A percentile compares a stretch with the other conserved stretches of the same genome.
These are phyloP conservation scores for Scalopus aquaticus DNA, from an alignment of 2,113 vertebrate species.

Conservation along the genomic window DNA sequence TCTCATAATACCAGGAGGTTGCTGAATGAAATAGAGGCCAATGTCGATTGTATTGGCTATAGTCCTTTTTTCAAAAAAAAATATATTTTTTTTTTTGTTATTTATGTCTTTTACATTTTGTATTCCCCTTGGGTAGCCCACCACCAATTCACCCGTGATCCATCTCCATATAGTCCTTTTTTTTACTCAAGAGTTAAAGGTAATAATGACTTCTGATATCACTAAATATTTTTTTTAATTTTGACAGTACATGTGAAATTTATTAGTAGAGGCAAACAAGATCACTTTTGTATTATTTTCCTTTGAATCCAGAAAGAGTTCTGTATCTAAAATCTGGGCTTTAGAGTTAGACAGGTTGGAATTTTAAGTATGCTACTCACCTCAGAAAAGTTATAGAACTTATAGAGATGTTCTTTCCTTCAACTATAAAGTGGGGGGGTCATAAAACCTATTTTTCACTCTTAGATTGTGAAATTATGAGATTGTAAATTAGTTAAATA, in stretches of 20 bases:
- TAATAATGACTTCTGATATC: not conserved
- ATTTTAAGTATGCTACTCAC: not conserved
- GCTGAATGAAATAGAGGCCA: conserved; percentile 40
- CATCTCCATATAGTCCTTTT: not conserved
- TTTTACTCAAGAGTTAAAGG: conserved; percentile 31
- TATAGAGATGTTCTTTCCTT: not conserved
- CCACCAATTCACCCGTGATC: no score
- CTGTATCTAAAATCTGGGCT: not conserved
- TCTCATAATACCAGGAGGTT: not conserved
- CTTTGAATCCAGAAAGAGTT: not conserved
- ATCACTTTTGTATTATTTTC: not conserved
- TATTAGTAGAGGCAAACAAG: not conserved
- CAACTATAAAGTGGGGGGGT: not conserved
- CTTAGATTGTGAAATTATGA: not conserved
- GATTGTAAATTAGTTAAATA: not conserved
- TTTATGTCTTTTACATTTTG: no score
- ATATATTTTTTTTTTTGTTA: no score
- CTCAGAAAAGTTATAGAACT: not conserved
- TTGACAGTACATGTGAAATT: not conserved
- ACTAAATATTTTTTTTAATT: not conserved
- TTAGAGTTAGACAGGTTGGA: not conserved
- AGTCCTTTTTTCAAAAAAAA: not conserved
- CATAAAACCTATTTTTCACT: not conserved
- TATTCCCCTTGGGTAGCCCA: no score
- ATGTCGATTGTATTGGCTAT: not conserved